phyloP scores from a whole-genome alignment of 2,113 vertebrate species.

The Vulpes lagopus region DNA sequence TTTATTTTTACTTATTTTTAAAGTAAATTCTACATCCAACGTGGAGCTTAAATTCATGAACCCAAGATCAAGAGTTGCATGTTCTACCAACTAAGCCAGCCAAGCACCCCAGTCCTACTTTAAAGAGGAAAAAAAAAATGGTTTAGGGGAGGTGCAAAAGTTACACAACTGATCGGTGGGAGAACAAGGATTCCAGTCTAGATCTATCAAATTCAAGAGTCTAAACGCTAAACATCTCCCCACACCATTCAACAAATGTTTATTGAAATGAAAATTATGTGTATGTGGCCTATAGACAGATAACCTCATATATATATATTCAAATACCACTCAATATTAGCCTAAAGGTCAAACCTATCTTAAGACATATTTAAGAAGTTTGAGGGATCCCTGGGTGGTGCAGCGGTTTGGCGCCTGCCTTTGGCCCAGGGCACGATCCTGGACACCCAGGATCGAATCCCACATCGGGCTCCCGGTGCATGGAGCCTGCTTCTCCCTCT shows the following conservation, averaged over 20 bases:
- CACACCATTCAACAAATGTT: neutral
- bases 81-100: neutral
- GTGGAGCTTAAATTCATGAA: neutral
- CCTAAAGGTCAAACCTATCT: neutral
- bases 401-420: too few relatives aligned
- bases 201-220: slow-evolving; percentile 30
- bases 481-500: too few relatives aligned
- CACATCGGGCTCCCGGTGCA: too few relatives aligned
- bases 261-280: slow-evolving; percentile 48
- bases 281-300: neutral
- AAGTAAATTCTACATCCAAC: neutral
- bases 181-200: slow-evolving; percentile 61
- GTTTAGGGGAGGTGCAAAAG: neutral
- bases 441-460: too few relatives aligned
- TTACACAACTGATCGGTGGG: slow-evolving; percentile 52
- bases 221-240: neutral
- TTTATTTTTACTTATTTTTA: neutral
- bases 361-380: neutral
- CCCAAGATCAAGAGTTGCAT: neutral
- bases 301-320: neutral
- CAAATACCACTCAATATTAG: neutral
- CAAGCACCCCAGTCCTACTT: neutral
- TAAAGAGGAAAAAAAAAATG: neutral
- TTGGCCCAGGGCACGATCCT: too few relatives aligned
- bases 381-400: too few relatives aligned